phyloP scores from a whole-genome alignment of 2,113 vertebrate genomes.

The Lasiurus borealis region DNA sequence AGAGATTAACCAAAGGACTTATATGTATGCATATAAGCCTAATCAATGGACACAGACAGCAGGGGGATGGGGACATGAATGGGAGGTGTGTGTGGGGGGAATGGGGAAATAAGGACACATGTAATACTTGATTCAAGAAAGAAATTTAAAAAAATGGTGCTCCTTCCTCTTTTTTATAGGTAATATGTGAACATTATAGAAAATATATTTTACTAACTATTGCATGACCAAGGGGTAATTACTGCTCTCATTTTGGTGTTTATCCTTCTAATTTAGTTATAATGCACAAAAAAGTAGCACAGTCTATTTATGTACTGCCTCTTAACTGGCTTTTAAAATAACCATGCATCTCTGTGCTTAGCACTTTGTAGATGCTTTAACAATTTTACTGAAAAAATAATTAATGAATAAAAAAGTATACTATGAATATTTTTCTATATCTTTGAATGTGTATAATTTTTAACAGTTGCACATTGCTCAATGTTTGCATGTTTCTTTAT shows the following conservation, averaged over 20 bases:
- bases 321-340: conserved; percentile 11
- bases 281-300: not conserved
- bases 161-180: not conserved
- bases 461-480: not conserved
- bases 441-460: conserved; percentile 6
- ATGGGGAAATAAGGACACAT: too few species aligned
- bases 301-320: not conserved
- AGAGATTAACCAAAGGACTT: too few species aligned
- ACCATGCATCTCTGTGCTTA: not conserved
- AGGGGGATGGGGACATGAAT: too few species aligned
- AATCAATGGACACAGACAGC: too few species aligned
- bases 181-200: conserved; percentile 5
- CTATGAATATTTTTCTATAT: conserved; percentile 33
- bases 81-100: too few species aligned
- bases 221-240: not conserved
- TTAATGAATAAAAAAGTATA: conserved; percentile 10
- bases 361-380: not conserved
- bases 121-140: too few species aligned
- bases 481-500: not conserved
- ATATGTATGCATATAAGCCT: too few species aligned
- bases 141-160: not conserved
- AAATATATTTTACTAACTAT: conserved; percentile 31
- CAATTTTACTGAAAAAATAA: conserved; percentile 1
- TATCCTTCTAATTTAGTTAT: conserved; percentile 39
- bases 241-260: conserved; percentile 30